These are phyloP conservation scores for Azorinus chamasolen DNA, from an alignment of 2,888 invertebrate species.

Conservation along the genomic window DNA sequence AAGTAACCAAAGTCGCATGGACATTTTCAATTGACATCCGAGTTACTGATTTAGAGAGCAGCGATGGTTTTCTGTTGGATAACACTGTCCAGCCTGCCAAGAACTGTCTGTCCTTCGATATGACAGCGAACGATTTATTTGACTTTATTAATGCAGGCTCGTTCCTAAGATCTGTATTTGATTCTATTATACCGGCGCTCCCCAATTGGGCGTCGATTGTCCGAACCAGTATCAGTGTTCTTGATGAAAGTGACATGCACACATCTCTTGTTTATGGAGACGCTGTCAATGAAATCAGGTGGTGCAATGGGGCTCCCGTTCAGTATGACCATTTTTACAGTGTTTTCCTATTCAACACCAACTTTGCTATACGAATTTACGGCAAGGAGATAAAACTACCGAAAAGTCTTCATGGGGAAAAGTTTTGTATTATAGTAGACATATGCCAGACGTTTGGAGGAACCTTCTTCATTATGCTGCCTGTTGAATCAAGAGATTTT, in stretches of 20 bases:
- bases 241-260: conserved; percentile 27
- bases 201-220: conserved; percentile 31
- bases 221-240: background rate
- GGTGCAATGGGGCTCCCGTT: conserved; percentile 45
- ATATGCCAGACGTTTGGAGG: conserved; percentile 32
- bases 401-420: conserved; percentile 7
- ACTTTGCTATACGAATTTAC: conserved; percentile 25
- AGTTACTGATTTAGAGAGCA: too few species aligned
- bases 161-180: conserved; percentile 24
- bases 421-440: conserved; percentile 44
- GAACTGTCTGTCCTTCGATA: conserved; percentile 31
- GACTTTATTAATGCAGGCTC: conserved; percentile 32
- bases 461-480: conserved; percentile 40
- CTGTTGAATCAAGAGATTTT: conserved; percentile 25
- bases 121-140: conserved; percentile 23
- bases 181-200: conserved; percentile 7
- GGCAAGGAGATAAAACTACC: conserved; percentile 25
- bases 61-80: too few species aligned
- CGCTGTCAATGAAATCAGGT: conserved; percentile 7
- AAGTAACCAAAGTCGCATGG: background rate
- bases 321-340: conserved; percentile 23
- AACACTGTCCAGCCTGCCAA: too few species aligned
- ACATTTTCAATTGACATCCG: too few species aligned
- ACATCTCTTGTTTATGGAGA: conserved; percentile 32
- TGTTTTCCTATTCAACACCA: conserved; percentile 30